Evolutionary conservation across 2,888 invertebrate species (phyloP).

Genomic region (Cosmia trapezina): DNA sequence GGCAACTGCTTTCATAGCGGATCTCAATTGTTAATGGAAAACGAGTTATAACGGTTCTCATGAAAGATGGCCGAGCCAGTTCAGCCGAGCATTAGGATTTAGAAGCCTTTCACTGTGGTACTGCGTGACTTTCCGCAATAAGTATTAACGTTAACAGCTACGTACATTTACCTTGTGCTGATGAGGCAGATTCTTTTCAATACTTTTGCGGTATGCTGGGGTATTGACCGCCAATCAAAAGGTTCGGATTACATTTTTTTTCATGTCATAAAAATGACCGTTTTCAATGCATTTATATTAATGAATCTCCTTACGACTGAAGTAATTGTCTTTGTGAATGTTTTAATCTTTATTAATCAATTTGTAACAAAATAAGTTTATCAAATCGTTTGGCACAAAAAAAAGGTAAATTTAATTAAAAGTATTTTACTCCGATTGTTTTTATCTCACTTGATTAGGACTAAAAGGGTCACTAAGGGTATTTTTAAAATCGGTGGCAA

Average conservation of each 20-base stretch:
- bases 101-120: constrained; percentile 46
- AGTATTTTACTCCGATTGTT: constrained; percentile 40
- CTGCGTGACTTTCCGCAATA: constrained; percentile 55
- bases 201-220: not conserved
- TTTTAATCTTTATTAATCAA: constrained; percentile 27
- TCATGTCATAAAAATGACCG: not conserved
- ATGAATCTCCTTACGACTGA: not conserved
- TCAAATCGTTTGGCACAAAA: constrained; percentile 1
- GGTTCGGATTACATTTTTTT: not conserved
- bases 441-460: constrained; percentile 53
- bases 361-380: constrained; percentile 9
- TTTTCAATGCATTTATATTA: not conserved
- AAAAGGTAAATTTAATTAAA: constrained; percentile 44
- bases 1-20: constrained; percentile 35
- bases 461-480: constrained; percentile 55
- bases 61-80: constrained; percentile 50
- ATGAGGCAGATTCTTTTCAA: constrained; percentile 40
- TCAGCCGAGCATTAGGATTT: constrained; percentile 43
- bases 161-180: constrained; percentile 33
- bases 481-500: constrained; percentile 31
- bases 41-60: constrained; percentile 46
- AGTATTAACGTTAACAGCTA: constrained; percentile 29
- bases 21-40: constrained; percentile 54
- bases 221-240: constrained; percentile 33
- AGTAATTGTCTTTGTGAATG: not conserved